Conservation (phyloP, 2,888 invertebrate genomes). For the Parelbella ahira region DNA sequence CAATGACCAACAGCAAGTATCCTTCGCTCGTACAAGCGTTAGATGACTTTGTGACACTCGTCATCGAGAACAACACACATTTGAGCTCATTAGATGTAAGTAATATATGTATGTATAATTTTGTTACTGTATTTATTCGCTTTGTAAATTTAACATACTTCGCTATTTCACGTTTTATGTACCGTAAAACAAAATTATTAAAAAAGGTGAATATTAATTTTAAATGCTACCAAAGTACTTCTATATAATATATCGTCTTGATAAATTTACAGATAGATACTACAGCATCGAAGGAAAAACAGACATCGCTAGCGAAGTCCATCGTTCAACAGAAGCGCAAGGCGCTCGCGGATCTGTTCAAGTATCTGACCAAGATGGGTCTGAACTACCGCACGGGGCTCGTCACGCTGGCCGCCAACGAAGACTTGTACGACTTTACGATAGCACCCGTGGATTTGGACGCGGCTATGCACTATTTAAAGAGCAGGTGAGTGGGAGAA, state of each 20-base stretch:
- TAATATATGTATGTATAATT: not conserved
- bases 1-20: conserved; percentile 79
- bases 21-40: conserved; percentile 82
- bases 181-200: too few relatives aligned
- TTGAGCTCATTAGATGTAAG: conserved; percentile 83
- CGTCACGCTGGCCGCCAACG: conserved; percentile 74
- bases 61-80: conserved; percentile 85
- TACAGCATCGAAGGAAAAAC: conserved; percentile 83
- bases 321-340: conserved; percentile 92
- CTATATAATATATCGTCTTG: too few relatives aligned
- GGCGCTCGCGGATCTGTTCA: conserved; percentile 92
- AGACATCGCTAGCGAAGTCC: conserved; percentile 88
- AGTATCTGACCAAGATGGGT: conserved; percentile 86
- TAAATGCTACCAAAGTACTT: too few relatives aligned
- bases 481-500: conserved; percentile 56
- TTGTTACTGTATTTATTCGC: too few relatives aligned
- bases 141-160: too few relatives aligned
- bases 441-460: conserved; percentile 86
- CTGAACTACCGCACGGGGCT: conserved; percentile 91
- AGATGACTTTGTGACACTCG: conserved; percentile 83
- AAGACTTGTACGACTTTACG: conserved; percentile 81
- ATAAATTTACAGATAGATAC: conserved; percentile 78
- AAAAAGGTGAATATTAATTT: too few relatives aligned
- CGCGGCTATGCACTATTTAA: conserved; percentile 78
- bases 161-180: too few relatives aligned